phyloP scores from a whole-genome alignment of 1,140 invertebrate species.

The Plodia interpunctella region DNA sequence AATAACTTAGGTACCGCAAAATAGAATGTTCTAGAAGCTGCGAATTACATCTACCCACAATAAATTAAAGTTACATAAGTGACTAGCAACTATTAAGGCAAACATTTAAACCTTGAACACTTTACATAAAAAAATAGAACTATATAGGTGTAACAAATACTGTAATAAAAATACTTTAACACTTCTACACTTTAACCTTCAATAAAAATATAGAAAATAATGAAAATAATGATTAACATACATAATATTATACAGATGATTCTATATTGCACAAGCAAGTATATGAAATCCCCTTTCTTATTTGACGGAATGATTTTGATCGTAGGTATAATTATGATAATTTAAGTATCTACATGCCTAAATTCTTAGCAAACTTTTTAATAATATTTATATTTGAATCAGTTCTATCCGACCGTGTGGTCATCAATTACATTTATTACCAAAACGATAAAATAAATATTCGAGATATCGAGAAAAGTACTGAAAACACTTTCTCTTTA shows the following conservation, averaged over 20 bases:
- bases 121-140: conserved; percentile 5
- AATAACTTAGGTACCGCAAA: neutral
- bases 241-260: no score
- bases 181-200: no score
- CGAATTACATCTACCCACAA: neutral
- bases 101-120: conserved; percentile 19
- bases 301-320: no score
- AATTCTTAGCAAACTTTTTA: no score
- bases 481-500: neutral
- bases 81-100: conserved; percentile 54
- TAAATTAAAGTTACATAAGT: conserved; percentile 15
- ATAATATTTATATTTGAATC: no score
- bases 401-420: no score
- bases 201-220: no score
- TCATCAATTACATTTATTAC: neutral
- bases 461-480: neutral
- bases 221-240: no score
- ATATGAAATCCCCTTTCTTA: no score
- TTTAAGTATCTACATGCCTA: no score
- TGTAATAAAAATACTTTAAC: neutral
- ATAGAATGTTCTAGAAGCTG: neutral
- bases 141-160: neutral
- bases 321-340: no score
- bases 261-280: no score
- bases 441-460: neutral